These are phyloP conservation scores for Nyctibius grandis DNA, from an alignment of 2,797 vertebrate species.

Conservation along the genomic window DNA sequence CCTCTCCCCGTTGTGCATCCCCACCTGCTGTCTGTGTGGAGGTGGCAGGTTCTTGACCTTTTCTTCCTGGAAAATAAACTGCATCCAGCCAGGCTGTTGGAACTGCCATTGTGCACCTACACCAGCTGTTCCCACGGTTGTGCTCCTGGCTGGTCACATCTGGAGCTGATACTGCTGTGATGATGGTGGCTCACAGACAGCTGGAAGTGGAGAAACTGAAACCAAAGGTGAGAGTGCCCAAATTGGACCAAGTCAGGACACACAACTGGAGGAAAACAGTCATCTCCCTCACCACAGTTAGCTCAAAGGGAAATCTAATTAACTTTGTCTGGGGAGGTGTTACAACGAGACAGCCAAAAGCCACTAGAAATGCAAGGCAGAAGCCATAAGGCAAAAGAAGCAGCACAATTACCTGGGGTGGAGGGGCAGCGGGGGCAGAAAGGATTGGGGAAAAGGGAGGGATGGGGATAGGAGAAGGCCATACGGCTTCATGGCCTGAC, in stretches of 20 bases:
- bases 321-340: neutral
- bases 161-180: neutral
- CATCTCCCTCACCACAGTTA: neutral
- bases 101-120: neutral
- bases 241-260: neutral
- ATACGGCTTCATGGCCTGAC: neutral
- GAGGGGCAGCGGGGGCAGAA: neutral
- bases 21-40: neutral
- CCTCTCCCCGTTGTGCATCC: neutral
- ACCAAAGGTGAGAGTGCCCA: neutral
- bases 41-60: neutral
- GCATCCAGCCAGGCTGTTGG: neutral
- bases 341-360: neutral
- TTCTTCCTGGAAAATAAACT: neutral
- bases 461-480: neutral
- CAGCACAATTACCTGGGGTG: neutral
- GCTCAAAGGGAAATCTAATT: neutral
- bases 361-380: neutral
- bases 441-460: neutral
- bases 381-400: neutral
- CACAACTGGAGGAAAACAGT: neutral
- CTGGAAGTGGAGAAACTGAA: neutral
- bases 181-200: neutral
- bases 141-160: neutral
- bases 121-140: rapidly evolving